Base-by-base conservation (phyloP, 2,113 vertebrate species). In the Salvator merianae region DNA sequence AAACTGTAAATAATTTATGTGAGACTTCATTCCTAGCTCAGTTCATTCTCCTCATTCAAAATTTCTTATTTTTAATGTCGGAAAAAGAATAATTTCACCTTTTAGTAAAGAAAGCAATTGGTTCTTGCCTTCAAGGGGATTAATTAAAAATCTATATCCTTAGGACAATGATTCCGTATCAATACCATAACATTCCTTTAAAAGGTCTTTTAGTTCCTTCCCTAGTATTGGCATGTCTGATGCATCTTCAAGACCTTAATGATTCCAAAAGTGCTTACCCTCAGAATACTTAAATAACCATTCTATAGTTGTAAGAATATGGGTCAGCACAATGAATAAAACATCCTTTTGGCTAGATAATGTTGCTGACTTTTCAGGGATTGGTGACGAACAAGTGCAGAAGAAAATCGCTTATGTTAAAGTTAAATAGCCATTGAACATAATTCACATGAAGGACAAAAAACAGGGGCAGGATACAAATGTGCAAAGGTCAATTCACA, bases 61-160 rank as follows among this genome's bases (percentile, higher is more conserved):
- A 90, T 84, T 92, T 83, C 82, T 89, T 87, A 91, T 6, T 84
- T 93, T 92, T 93, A 93, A 91, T 93, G 90, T 43, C 71, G 62
- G 77, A 91, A 84, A 88, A 88, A 87, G 88, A 91, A 93, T 87
- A 84, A 62, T 78, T 90, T 86, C 83, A 88, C 86, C 65, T 82
- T 84, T 66, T 91, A 62, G 86, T 91, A 92, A 92, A 91, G 88
- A 90, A 84, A 84, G 66, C 1, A 0, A 77, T 86, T 70, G 77
- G 92, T 81, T 93, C 88, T 83, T 90, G 84, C 81, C 81, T 88
- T 55, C 7, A 88, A 90, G 87, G 86, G 53, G 93, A 87, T 87
- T 82, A 93, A 93, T 92, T 92, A 89, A 50, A 91, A 91, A 92
- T 89, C 87, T 86, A 70, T 89, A 53, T 71, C 62, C 70, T 84